Base-by-base conservation (phyloP, 2,113 vertebrate genomes). In the Xyliphius kryptos region DNA sequence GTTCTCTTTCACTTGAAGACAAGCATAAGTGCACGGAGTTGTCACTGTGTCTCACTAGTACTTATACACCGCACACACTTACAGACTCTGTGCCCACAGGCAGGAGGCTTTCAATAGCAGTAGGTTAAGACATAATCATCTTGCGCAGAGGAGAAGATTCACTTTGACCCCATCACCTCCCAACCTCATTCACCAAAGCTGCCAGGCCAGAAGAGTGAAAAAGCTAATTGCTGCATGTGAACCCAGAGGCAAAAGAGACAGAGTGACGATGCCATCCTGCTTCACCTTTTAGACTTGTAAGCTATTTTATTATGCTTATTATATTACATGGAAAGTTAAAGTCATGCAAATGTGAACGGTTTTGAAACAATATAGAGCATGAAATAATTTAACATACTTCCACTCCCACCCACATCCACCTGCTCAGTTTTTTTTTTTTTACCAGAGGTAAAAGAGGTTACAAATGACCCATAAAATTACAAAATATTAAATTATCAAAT, bases 91-190 rank as follows among this genome's bases (percentile, higher is more conserved):
- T 76, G 80, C 81, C 80, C 79, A 76, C 7, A 80, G 79, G 77
- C 77, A 73, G 54, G 67, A 74, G 73, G 66, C 75, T 83, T 80
- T 83, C 79, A 84, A 83, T 84, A 82, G 82, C 75, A 56, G 80
- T 75, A 75, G 80, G 82, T 85, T 84, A 83, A 80, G 78, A 84
- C 83, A 82, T 86, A 86, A 86, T 88, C 82, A 85, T 85, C 82
- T n/a, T 81, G 74, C 75, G 73, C 63, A 47, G 75, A 68, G 68
- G 68, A 80, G 82, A 86, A 83, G 81, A 85, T 85, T 86, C 82
- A 77, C 83, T 83, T 74, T 86, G 85, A 86, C 85, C 83, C 74
- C 73, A 66, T 82, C 82, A 81, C 82, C 83, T 77, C 70, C 43
- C 75, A 66, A 62, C 68, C 69, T 82, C 78, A 74, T 81, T 79